phyloP scores from a whole-genome alignment of 23 tunicate species.

The Halocynthia aurantium region DNA sequence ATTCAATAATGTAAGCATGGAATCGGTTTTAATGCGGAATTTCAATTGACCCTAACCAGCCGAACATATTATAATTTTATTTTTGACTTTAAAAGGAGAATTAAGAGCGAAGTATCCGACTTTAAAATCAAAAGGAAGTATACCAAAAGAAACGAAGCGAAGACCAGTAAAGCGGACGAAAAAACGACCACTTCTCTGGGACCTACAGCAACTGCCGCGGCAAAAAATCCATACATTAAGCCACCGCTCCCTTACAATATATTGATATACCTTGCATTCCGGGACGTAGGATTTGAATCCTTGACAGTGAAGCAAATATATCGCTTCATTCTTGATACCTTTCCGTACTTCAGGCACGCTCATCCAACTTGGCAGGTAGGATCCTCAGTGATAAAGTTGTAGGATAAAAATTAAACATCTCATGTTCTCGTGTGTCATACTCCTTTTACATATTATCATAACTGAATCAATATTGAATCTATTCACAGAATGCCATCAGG shows the following conservation, averaged over 20 bases:
- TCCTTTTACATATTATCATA: slow-evolving; percentile 1
- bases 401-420: background rate
- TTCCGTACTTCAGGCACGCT: slow-evolving; percentile 34
- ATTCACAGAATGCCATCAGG: slow-evolving; percentile 32
- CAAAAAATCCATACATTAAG: slow-evolving; percentile 12
- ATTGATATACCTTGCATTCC: slow-evolving; percentile 38
- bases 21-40: too few species aligned
- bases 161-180: background rate
- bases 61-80: too few species aligned
- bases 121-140: slow-evolving; percentile 18
- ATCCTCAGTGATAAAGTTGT: background rate
- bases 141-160: slow-evolving; percentile 5
- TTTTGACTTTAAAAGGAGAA: too few species aligned
- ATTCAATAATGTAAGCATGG: too few species aligned
- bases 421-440: background rate
- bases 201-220: slow-evolving; percentile 4
- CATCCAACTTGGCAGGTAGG: slow-evolving; percentile 43
- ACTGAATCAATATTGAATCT: background rate
- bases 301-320: slow-evolving; percentile 32
- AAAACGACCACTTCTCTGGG: background rate
- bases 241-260: slow-evolving; percentile 41
- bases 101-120: too few species aligned
- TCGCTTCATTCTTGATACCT: slow-evolving; percentile 11
- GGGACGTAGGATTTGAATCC: slow-evolving; percentile 3
- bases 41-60: too few species aligned